These are phyloP conservation scores for Torymus texanus DNA, from an alignment of 2,888 invertebrate species.

Conservation along the genomic window DNA sequence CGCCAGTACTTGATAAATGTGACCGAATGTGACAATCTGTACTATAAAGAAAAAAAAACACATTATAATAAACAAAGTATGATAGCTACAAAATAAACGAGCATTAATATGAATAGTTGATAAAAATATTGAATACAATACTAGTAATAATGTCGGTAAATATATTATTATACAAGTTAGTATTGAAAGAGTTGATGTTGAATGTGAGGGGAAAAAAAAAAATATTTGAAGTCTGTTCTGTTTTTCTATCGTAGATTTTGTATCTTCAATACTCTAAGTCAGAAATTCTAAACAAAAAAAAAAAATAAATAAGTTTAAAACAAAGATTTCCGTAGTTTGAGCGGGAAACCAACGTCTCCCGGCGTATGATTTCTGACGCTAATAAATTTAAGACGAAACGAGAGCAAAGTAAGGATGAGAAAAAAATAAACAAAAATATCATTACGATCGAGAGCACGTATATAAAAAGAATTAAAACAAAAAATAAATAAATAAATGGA, in stretches of 20 bases:
- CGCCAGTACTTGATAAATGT: slow-evolving; percentile 60
- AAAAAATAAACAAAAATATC: slow-evolving; percentile 23
- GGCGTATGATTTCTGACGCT: slow-evolving; percentile 8
- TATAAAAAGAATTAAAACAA: slow-evolving; percentile 38
- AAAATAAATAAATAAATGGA: background rate
- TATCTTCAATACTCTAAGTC: slow-evolving; percentile 74
- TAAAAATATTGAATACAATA: slow-evolving; percentile 53
- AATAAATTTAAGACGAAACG: slow-evolving; percentile 15
- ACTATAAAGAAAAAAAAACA: slow-evolving; percentile 64
- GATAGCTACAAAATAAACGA: slow-evolving; percentile 41
- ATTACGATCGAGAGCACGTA: slow-evolving; percentile 43
- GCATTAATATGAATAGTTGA: slow-evolving; percentile 50
- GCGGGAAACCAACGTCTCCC: slow-evolving; percentile 29
- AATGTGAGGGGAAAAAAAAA: slow-evolving; percentile 65
- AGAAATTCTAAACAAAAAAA: slow-evolving; percentile 65
- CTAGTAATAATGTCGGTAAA: slow-evolving; percentile 49
- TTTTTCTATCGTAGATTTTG: slow-evolving; percentile 75
- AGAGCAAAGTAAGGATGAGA: background rate
- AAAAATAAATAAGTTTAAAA: background rate
- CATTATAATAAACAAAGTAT: slow-evolving; percentile 60
- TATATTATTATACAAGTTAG: slow-evolving; percentile 59
- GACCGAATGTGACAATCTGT: slow-evolving; percentile 73
- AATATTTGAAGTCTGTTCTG: slow-evolving; percentile 71
- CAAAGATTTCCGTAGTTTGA: slow-evolving; percentile 47
- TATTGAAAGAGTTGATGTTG: slow-evolving; percentile 69